Percentiles rank a stretch among this genome's conserved stretches.
Conservation (phyloP, 2,888 invertebrate genomes). For the Parthenolecanium corni region DNA sequence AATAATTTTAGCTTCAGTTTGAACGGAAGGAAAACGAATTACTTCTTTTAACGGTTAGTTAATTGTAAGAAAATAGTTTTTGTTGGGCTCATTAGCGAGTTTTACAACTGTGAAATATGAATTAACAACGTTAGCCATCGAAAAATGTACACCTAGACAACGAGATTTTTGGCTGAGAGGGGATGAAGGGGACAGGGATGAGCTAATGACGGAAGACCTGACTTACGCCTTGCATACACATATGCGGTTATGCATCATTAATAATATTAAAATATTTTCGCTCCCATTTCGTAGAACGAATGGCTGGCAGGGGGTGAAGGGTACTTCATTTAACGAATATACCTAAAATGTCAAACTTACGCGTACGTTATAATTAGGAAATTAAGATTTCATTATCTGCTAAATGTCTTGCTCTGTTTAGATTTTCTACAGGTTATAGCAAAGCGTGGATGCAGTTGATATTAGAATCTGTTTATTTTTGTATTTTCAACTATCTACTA, state of each 20-base stretch:
- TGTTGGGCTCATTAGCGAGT: constrained; percentile 27
- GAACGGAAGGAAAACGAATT: constrained; percentile 19
- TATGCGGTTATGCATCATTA: constrained; percentile 25
- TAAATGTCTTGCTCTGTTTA: too few relatives aligned
- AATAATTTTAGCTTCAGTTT: not conserved
- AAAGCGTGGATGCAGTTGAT: too few relatives aligned
- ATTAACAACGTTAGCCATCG: constrained; percentile 18
- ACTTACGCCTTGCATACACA: constrained; percentile 24
- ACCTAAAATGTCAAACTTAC: not conserved
- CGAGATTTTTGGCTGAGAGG: too few relatives aligned
- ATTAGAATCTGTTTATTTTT: not conserved
- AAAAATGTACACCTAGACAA: not conserved
- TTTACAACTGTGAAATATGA: constrained; percentile 29
- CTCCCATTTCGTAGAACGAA: not conserved
- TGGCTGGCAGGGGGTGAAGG: not conserved
- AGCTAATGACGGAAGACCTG: constrained; percentile 23
- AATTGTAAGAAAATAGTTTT: constrained; percentile 29
- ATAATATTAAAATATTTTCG: constrained; percentile 22
- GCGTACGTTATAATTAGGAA: not conserved
- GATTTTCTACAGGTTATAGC: too few relatives aligned
- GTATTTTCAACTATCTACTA: not conserved
- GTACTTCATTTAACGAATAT: not conserved
- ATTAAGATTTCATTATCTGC: not conserved
- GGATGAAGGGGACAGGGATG: too few relatives aligned
- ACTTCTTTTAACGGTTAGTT: constrained; percentile 28